Conservation (phyloP, 2,797 vertebrate genomes). For the Oceanodroma leucorhoa region DNA sequence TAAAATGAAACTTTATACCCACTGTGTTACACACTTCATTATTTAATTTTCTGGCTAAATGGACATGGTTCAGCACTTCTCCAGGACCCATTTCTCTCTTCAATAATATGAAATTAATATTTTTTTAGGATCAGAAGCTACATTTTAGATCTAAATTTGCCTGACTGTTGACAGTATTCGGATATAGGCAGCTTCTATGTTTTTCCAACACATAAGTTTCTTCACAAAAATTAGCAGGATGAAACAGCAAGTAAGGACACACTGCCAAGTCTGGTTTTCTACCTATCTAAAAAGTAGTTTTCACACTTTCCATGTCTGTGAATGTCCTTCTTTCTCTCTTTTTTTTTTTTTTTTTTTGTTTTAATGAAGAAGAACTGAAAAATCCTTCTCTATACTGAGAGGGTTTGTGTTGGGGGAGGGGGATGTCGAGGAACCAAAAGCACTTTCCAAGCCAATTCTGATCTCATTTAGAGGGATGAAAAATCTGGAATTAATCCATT, state of each 20-base stretch:
- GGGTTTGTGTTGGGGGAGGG: not conserved
- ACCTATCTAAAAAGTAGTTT: slow-evolving; percentile 42
- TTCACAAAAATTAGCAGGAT: slow-evolving; percentile 58
- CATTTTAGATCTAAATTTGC: slow-evolving; percentile 23
- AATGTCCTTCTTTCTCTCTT: slow-evolving; percentile 7
- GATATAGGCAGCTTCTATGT: slow-evolving; percentile 22
- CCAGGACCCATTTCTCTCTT: not conserved
- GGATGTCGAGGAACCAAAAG: slow-evolving; percentile 33
- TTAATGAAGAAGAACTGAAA: slow-evolving; percentile 52
- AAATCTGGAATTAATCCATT: slow-evolving; percentile 52
- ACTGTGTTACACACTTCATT: not conserved
- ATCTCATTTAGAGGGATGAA: slow-evolving; percentile 28
- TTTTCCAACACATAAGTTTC: slow-evolving; percentile 51
- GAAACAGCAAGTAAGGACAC: slow-evolving; percentile 32
- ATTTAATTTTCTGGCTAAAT: not conserved
- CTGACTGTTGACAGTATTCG: slow-evolving; percentile 13
- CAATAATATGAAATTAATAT: not conserved
- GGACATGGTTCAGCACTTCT: not conserved
- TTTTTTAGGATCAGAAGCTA: not conserved
- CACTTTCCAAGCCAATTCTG: slow-evolving; percentile 42
- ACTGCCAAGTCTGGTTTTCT: slow-evolving; percentile 49
- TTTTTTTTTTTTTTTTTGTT: not conserved
- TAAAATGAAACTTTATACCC: not conserved
- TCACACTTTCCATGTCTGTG: slow-evolving; percentile 33
- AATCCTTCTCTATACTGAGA: slow-evolving; percentile 8